Evolutionary conservation across 2,888 invertebrate species (phyloP), one percentile per base, ranked within the genome.

Genomic region (Barypeithes pellucidus): DNA sequence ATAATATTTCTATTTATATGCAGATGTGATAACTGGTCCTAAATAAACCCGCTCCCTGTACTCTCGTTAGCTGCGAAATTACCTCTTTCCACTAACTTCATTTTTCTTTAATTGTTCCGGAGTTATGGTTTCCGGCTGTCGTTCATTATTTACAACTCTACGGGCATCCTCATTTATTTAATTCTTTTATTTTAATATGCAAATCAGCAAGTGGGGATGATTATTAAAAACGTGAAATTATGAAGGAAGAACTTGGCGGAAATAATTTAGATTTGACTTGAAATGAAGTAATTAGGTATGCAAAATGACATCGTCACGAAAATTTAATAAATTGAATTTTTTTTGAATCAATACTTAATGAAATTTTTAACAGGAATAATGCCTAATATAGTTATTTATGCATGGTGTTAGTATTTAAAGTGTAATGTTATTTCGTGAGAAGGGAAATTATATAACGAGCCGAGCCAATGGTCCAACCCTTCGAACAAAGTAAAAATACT

Each of bases 1-100:
- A 80, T 81, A 81, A 82, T 82, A 80, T 80, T 79, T 81, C 82
- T 80, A 82, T 82, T 81, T 82, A 82, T 81, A 82, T 82, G 82
- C 81, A 82, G 80, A 82, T 81, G 79, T 76, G 79, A 79, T 73
- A 73, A 73, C 73, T 67, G 60, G 52, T 36, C 68, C 65, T 72
- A 75, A 77, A 79, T 78, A 79, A 78, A 77, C 76, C 72, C 75
- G 70, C 72, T 72, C 68, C 67, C 68, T 60, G 50, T 66, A 66
- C 71, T 66, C 72, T 73, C 69, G 70, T 73, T 73, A 73, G 73
- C 66, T 66, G 73, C 72, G 77, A 75, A 77, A 79, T 78, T 77
- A 78, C 75, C 73, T 77, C 73, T 75, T 73, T 69, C 75, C 72
- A 72, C 75, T 76, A 75, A 78, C 75, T 77, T 76, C 78, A 75